Evolutionary conservation across 2,888 invertebrate species (phyloP).

Genomic region (Drosophila meridionalis): DNA sequence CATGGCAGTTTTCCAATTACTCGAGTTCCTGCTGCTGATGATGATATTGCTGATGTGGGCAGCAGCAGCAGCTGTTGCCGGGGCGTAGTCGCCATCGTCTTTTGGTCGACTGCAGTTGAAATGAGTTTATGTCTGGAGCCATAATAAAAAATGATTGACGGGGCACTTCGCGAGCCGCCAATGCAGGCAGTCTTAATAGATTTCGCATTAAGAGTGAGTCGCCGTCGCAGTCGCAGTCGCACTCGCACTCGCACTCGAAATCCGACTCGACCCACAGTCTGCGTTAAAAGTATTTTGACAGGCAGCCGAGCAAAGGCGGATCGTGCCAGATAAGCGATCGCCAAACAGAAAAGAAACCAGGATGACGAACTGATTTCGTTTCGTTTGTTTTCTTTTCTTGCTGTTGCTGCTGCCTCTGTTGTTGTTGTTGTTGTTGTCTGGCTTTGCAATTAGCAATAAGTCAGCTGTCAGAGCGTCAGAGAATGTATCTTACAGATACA

Average conservation of each 20-base stretch:
- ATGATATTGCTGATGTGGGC: constrained; percentile 64
- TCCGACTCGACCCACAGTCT: constrained; percentile 37
- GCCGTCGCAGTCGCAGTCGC: constrained; percentile 15
- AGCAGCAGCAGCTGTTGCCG: constrained; percentile 44
- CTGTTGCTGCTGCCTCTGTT: neutral
- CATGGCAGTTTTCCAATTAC: constrained; percentile 77
- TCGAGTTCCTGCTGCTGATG: constrained; percentile 44
- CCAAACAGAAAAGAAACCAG: constrained; percentile 33
- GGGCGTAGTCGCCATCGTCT: constrained; percentile 58
- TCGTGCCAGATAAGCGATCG: constrained; percentile 69
- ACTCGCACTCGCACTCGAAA: constrained; percentile 22
- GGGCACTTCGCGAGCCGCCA: constrained; percentile 65
- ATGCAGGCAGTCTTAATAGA: constrained; percentile 68
- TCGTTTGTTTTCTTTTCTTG: constrained; percentile 41
- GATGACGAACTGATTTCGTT: constrained; percentile 74
- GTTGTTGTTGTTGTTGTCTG: constrained; percentile 26
- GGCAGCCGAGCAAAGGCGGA: constrained; percentile 42
- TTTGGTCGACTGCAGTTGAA: constrained; percentile 66
- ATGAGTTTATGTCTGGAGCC: constrained; percentile 79
- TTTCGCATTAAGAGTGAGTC: constrained; percentile 74
- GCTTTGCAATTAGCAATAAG: constrained; percentile 78
- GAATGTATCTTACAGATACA: constrained; percentile 58
- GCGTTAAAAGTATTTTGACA: constrained; percentile 81
- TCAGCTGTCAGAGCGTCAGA: constrained; percentile 71
- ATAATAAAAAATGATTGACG: constrained; percentile 80